Base-by-base conservation (phyloP, 1,140 invertebrate species). In the Sycophaga agraensis region DNA sequence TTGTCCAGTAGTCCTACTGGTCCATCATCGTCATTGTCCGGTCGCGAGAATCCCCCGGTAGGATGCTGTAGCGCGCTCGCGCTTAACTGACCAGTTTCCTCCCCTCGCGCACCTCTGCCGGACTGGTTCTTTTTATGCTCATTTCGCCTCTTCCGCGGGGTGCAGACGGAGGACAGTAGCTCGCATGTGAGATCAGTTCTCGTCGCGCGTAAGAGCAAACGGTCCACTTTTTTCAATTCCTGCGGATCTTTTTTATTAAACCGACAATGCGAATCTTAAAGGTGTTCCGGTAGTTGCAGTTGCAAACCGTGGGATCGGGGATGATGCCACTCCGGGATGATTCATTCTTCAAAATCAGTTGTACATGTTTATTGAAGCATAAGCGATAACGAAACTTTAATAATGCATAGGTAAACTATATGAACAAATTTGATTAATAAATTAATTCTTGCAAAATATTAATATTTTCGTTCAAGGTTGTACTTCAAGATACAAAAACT, bases 21-120 rank as follows among this genome's bases (percentile, higher is more conserved):
- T 76, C 76, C 79, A 79, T 73, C 76, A 66, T 65, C 63, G 68
- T 65, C 34, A 59, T 75, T 76, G 72, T 72, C 72, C 75, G 72
- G 70, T 73, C 58, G 19, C 26, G 19, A 35, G 37, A 19, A 54
- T 54, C 37, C 46, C 19, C 35, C 7, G 35, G 12, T 16, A 31
- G 31, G 60, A 63, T 63, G 60, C 60, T 63, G 60, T 9, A 43
- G 57, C 63, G 63, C 61, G 2, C 66, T 24, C 11, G 65, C 51
- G 61, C 65, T 46, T 60, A 51, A 70, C 39, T 43, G 39, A 64
- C 56, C 62, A 64, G 56, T 64, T 64, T 59, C 7, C 48, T 28
- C 70, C 71, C 70, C 70, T 73, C 59, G 48, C 59, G 22, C 40
- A 56, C 49, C n/a, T n/a, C n/a, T n/a, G 55, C 48, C 11, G 17